Evolutionary conservation across 2,888 invertebrate genomes (phyloP).

Genomic region (Brachynemurus nebulosus): DNA sequence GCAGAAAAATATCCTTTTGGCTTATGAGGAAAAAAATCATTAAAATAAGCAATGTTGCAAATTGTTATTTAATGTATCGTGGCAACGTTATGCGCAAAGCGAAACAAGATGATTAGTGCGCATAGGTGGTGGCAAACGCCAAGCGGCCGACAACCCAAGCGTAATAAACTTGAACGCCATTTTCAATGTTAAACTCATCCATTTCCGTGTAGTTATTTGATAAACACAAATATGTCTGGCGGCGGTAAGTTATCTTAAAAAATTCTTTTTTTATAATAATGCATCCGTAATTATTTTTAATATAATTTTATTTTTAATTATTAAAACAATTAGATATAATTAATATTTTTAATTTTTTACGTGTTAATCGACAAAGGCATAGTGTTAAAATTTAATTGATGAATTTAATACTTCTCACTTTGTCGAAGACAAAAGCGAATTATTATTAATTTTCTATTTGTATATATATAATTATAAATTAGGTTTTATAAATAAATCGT

Average conservation of each 20-base stretch:
- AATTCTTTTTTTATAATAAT: background rate
- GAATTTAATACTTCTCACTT: slow-evolving; percentile 4
- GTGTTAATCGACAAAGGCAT: slow-evolving; percentile 6
- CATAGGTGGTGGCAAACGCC: too few species aligned
- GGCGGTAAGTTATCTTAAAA: background rate
- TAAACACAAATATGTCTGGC: background rate
- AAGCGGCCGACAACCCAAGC: too few species aligned
- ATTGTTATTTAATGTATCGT: too few species aligned
- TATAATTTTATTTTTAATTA: background rate
- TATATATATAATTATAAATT: slow-evolving; percentile 3
- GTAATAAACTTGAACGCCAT: too few species aligned
- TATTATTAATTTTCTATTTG: slow-evolving; percentile 1
- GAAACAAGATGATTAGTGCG: too few species aligned
- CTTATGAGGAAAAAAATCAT: too few species aligned
- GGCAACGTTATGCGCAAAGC: too few species aligned
- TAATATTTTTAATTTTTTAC: too few species aligned
- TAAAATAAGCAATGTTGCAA: too few species aligned
- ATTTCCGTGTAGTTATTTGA: background rate
- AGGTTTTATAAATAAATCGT: background rate
- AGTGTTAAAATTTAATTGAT: background rate
- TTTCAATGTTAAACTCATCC: background rate
- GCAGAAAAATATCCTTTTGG: too few species aligned
- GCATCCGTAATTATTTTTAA: background rate
- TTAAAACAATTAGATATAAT: background rate
- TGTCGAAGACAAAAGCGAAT: slow-evolving; percentile 1